These are phyloP conservation scores for Lypha dubia DNA, from an alignment of 2,888 invertebrate species.

Conservation along the genomic window DNA sequence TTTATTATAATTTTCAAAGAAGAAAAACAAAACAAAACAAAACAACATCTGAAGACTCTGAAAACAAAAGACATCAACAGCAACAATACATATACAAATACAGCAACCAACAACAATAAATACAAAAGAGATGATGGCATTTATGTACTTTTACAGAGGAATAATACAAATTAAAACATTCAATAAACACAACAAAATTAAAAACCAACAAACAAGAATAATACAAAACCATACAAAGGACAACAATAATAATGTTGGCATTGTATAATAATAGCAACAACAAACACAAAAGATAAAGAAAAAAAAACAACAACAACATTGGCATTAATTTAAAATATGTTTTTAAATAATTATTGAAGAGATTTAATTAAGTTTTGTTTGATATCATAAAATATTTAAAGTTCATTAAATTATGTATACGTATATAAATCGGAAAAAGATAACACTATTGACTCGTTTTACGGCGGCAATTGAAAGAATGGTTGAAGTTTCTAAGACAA, in stretches of 20 bases:
- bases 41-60: background rate
- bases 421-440: background rate
- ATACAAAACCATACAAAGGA: background rate
- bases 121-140: constrained; percentile 70
- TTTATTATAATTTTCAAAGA: constrained; percentile 8
- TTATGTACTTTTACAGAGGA: constrained; percentile 71
- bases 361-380: constrained; percentile 40
- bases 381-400: constrained; percentile 54
- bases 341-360: constrained; percentile 22
- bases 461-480: background rate
- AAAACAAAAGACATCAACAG: constrained; percentile 35
- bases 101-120: constrained; percentile 70
- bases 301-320: background rate
- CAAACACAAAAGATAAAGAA: too few species aligned
- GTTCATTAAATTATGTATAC: constrained; percentile 43
- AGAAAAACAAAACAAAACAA: background rate
- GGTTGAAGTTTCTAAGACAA: too few species aligned
- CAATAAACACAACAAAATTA: background rate
- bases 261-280: constrained; percentile 12
- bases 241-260: constrained; percentile 37
- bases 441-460: constrained; percentile 22
- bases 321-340: background rate
- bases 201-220: constrained; percentile 8
- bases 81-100: constrained; percentile 64
- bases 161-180: constrained; percentile 31